Conservation (phyloP, 2,797 vertebrate genomes). For the Lates japonicus region DNA sequence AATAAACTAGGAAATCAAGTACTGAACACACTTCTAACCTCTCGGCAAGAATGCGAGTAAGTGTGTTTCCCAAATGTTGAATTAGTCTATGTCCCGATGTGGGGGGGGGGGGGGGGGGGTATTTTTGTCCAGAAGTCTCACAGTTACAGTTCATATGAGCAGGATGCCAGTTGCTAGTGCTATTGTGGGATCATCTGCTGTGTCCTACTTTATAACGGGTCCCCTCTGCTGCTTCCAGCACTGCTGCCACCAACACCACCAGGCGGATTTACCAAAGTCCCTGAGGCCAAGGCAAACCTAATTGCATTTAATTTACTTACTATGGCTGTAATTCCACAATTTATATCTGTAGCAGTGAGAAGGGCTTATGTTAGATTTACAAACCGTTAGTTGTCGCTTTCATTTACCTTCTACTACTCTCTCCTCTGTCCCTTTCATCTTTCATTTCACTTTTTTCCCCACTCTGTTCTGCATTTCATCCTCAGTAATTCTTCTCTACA, state of each 20-base stretch:
- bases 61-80: background rate
- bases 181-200: conserved; percentile 77
- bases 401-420: background rate
- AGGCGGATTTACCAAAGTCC: conserved; percentile 61
- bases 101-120: too few relatives aligned
- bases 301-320: conserved; percentile 75
- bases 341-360: conserved; percentile 61
- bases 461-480: background rate
- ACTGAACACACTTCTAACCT: background rate
- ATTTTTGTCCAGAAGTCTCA: conserved; percentile 28
- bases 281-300: conserved; percentile 49
- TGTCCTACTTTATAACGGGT: conserved; percentile 72
- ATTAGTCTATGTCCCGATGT: background rate
- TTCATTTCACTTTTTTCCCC: background rate
- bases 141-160: conserved; percentile 43
- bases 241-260: conserved; percentile 56
- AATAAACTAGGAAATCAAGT: too few relatives aligned
- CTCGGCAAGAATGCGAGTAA: background rate
- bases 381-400: conserved; percentile 13
- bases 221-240: conserved; percentile 49
- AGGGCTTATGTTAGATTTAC: conserved; percentile 33
- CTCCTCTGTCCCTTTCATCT: conserved; percentile 7
- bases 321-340: conserved; percentile 61
- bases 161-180: conserved; percentile 49
- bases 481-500: background rate